Evolutionary conservation across 2,797 vertebrate genomes (phyloP), one percentile per base, ranked within the genome.

Genomic region (Ara ararauna): DNA sequence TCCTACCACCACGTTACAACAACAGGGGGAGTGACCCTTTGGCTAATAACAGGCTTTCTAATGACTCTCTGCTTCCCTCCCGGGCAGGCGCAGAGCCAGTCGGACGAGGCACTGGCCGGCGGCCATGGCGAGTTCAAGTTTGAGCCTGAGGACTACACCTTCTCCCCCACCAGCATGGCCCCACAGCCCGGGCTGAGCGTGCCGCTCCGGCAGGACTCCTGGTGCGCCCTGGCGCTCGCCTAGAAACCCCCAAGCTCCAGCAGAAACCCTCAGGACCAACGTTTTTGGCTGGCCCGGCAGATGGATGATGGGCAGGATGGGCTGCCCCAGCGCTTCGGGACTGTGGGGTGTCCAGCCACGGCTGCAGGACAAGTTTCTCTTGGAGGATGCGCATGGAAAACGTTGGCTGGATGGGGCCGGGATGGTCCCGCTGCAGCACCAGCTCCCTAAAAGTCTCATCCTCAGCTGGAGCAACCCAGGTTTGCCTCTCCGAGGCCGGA

Each of bases 181-280:
- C 96, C 98, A 1, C 99, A 99, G 87, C 98, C 98, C 0, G 96
- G 98, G 96, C 96, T 98, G 20, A 92, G 95, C 0, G 86, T 97
- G 71, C 93, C 97, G 3, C 97, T 98, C 67, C 97, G 96, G 73
- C 98, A 98, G 97, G 98, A 98, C 96, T 98, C 99, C 90, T 99
- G 99, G 99, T 99, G 99, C 1, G 98, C 99, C 4, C 97, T 99
- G 96, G 99, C 99, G 1, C 98, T 99, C 36, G 99, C 99, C 38
- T 99, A 98, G 98, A 91, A 62, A 4, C 47, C 47, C 12, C 47
- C 56, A 68, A 66, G 45, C 26, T 71, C 36, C 42, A 23, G 68
- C 65, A 38, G 56, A 58, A 24, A 74, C 32, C 62, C 94, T 66
- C 7, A 14, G 61, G 83, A 96, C 93, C 89, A 93, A 77, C 15